Evolutionary conservation across 2,113 vertebrate genomes (phyloP).

Genomic region (Tiliqua scincoides): DNA sequence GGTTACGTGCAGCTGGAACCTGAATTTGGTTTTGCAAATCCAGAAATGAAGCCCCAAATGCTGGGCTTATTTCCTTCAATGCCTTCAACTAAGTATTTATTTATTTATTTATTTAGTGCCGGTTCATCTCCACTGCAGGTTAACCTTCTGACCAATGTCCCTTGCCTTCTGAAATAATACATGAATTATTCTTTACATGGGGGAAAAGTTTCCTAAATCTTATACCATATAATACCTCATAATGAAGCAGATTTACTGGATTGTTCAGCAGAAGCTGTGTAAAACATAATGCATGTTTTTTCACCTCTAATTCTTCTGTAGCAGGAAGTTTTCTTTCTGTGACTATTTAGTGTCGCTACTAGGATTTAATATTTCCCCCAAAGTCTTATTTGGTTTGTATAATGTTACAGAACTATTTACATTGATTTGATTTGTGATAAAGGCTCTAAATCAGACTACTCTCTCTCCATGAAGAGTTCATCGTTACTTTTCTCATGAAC

Average conservation of each 20-base stretch:
- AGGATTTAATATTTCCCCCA: background rate
- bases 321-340: background rate
- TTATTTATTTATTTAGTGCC: background rate
- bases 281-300: no score
- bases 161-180: background rate
- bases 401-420: background rate
- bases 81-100: background rate
- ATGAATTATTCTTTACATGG: background rate
- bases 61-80: background rate
- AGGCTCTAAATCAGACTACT: background rate
- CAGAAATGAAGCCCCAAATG: background rate
- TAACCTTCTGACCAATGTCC: background rate
- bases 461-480: background rate
- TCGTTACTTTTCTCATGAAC: background rate
- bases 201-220: background rate
- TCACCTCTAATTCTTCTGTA: background rate
- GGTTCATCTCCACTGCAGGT: background rate
- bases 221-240: background rate
- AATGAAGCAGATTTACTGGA: background rate
- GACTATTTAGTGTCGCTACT: background rate
- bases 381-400: background rate
- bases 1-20: background rate
- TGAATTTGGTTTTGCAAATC: background rate
- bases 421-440: background rate
- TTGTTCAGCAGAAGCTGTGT: no score